These are phyloP conservation scores for Phorcus lineatus DNA, from an alignment of 2,888 invertebrate species.

Conservation along the genomic window DNA sequence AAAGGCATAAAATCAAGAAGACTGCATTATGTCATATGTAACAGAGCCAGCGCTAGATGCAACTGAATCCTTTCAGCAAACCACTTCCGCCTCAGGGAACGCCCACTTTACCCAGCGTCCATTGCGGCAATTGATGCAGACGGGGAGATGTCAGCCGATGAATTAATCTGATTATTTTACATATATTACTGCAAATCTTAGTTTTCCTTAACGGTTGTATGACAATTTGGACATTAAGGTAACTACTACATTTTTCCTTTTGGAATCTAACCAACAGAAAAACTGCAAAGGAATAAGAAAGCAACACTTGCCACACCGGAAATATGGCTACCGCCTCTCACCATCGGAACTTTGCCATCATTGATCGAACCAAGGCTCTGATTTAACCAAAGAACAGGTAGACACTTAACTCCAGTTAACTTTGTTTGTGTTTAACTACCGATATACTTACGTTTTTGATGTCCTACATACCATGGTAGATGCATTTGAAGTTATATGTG, in stretches of 20 bases:
- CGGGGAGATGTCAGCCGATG: neutral
- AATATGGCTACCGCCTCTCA: slow-evolving; percentile 9
- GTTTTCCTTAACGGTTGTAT: neutral
- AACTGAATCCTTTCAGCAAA: neutral
- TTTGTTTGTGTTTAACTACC: too few relatives aligned
- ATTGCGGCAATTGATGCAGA: slow-evolving; percentile 16
- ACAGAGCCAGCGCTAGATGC: neutral
- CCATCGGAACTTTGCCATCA: slow-evolving; percentile 5
- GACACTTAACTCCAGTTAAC: neutral
- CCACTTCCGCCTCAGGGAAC: slow-evolving; percentile 1
- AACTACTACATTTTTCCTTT: too few relatives aligned
- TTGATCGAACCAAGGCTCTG: neutral
- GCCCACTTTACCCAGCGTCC: slow-evolving; percentile 32
- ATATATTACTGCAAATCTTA: neutral
- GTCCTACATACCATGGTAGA: too few relatives aligned
- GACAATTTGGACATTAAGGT: too few relatives aligned
- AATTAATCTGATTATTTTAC: neutral
- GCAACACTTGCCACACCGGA: neutral
- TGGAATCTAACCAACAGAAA: too few relatives aligned
- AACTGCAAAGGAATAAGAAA: neutral
- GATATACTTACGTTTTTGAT: too few relatives aligned
- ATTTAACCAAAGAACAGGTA: neutral
- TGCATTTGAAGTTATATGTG: too few relatives aligned
- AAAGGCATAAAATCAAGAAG: neutral
- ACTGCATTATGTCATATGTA: neutral